Percentiles rank a stretch among this genome's conserved stretches.
phyloP scores from a whole-genome alignment of 1,140 invertebrate genomes.

The Medauroidea extradentata region DNA sequence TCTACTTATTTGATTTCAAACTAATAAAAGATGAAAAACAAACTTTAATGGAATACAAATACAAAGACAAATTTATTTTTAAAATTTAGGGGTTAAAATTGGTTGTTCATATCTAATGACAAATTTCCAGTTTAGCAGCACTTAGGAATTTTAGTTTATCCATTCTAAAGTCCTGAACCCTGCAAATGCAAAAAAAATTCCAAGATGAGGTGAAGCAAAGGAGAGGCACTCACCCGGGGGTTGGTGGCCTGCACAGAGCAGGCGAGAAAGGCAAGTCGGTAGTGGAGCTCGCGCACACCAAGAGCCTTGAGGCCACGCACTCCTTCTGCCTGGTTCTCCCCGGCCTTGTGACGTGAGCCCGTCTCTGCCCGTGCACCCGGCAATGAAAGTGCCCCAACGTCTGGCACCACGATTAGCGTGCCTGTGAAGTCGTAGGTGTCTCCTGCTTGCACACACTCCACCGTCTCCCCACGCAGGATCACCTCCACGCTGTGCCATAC shows the following conservation, averaged over 20 bases:
- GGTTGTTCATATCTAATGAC: no score
- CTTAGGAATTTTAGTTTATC: not conserved
- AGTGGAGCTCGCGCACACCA: conserved; percentile 93
- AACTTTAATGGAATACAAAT: no score
- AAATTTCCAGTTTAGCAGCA: not conserved
- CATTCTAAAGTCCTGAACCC: not conserved
- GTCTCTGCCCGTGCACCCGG: conserved; percentile 83
- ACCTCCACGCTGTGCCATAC: conserved; percentile 89
- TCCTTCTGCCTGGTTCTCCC: conserved; percentile 79
- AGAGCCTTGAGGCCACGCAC: conserved; percentile 88
- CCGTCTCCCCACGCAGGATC: conserved; percentile 92
- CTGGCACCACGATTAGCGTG: conserved; percentile 95
- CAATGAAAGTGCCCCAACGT: conserved; percentile 81
- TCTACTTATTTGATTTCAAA: no score
- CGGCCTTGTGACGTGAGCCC: conserved; percentile 64
- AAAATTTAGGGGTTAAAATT: no score
- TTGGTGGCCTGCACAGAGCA: conserved; percentile 87
- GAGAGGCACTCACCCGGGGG: conserved; percentile 54
- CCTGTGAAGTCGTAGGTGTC: conserved; percentile 95
- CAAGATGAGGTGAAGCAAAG: not conserved
- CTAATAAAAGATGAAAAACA: no score
- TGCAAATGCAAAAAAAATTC: not conserved
- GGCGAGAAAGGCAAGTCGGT: conserved; percentile 91
- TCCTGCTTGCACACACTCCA: conserved; percentile 92
- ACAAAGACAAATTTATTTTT: no score